Evolutionary conservation across 2,888 invertebrate genomes (phyloP).

Genomic region (Chrysolina oricalcia): DNA sequence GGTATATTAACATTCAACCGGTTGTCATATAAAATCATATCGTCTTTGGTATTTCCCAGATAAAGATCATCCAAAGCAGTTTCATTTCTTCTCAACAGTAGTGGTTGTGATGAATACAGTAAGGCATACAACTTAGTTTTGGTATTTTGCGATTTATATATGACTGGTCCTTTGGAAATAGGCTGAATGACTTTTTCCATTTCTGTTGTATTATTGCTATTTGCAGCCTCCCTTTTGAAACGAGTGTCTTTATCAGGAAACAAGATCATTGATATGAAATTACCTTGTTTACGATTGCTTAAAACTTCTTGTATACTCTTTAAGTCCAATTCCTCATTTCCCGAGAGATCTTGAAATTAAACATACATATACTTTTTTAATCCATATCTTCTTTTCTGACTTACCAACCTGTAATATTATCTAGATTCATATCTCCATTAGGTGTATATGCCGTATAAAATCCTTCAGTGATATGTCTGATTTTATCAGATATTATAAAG

Average conservation of each 20-base stretch:
- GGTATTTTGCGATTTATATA: slow-evolving; percentile 61
- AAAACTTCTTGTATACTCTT: slow-evolving; percentile 43
- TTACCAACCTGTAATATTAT: slow-evolving; percentile 63
- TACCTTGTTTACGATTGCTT: slow-evolving; percentile 35
- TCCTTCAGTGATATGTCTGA: slow-evolving; percentile 61
- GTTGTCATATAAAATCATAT: slow-evolving; percentile 61
- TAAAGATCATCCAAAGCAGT: slow-evolving; percentile 52
- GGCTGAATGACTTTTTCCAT: slow-evolving; percentile 41
- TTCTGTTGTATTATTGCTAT: slow-evolving; percentile 22
- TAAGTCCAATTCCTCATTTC: slow-evolving; percentile 45
- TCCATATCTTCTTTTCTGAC: background rate
- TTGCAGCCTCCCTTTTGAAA: slow-evolving; percentile 46
- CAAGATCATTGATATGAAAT: slow-evolving; percentile 52
- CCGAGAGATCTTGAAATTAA: slow-evolving; percentile 54
- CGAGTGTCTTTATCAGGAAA: slow-evolving; percentile 44
- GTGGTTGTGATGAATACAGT: slow-evolving; percentile 65
- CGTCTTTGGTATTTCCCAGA: slow-evolving; percentile 57
- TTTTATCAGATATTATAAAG: slow-evolving; percentile 57
- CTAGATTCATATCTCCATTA: slow-evolving; percentile 63
- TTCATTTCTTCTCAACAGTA: slow-evolving; percentile 61
- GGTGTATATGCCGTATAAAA: slow-evolving; percentile 66
- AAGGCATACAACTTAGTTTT: slow-evolving; percentile 58
- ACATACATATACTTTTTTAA: background rate
- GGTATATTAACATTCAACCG: slow-evolving; percentile 66
- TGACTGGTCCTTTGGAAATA: slow-evolving; percentile 57